These are phyloP conservation scores for Anorthoa munda DNA, from an alignment of 2,888 invertebrate genomes.

Conservation along the genomic window DNA sequence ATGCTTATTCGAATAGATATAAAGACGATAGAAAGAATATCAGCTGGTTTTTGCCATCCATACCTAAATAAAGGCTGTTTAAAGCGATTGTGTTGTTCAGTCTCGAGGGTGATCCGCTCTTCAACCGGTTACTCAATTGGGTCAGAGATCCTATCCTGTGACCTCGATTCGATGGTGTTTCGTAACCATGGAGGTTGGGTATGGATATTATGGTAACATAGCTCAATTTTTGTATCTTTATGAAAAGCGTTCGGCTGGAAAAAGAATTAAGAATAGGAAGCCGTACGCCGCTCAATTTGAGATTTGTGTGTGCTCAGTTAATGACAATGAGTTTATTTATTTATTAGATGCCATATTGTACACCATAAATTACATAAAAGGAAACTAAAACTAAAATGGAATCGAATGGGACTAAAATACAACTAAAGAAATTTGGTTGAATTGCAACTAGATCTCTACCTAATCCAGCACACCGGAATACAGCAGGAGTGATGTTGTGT, in stretches of 20 bases:
- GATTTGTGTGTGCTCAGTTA: neutral
- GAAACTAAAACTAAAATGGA: too few species aligned
- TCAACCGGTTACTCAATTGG: conserved; percentile 37
- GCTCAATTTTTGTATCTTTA: neutral
- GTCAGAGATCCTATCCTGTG: conserved; percentile 53
- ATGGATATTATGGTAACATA: conserved; percentile 1
- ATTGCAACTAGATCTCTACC: too few species aligned
- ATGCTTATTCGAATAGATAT: neutral
- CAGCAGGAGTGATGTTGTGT: too few species aligned
- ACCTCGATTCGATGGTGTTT: conserved; percentile 41
- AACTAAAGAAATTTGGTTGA: too few species aligned
- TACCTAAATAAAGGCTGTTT: conserved; percentile 15
- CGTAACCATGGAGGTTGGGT: conserved; percentile 1
- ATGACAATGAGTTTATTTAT: neutral
- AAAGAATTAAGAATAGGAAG: neutral
- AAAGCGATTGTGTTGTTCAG: conserved; percentile 33
- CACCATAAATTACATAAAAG: too few species aligned
- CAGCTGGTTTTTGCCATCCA: conserved; percentile 12
- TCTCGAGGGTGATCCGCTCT: conserved; percentile 35
- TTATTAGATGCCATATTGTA: too few species aligned
- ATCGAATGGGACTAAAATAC: too few species aligned
- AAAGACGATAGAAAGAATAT: conserved; percentile 10
- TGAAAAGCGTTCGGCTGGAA: neutral
- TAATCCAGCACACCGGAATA: too few species aligned
- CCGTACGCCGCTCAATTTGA: neutral